Conservation (phyloP, 2,888 invertebrate genomes). For the Dromius quadrimaculatus region DNA sequence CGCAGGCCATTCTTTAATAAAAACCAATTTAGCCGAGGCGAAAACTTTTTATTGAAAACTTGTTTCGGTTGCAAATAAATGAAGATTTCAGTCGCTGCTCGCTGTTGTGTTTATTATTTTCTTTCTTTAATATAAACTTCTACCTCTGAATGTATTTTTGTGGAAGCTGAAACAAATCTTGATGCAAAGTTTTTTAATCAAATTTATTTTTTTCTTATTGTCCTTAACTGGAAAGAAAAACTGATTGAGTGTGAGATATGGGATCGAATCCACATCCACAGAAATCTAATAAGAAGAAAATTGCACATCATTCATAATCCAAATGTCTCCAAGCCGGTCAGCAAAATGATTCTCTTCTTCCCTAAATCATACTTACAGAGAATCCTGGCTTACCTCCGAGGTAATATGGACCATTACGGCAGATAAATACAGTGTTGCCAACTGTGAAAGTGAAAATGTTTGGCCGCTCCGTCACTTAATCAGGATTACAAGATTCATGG, state of each 20-base stretch:
- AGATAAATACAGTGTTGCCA: constrained; percentile 37
- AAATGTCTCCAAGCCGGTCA: background rate
- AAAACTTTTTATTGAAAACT: constrained; percentile 51
- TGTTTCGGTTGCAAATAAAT: constrained; percentile 50
- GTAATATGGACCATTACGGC: constrained; percentile 46
- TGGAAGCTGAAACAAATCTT: background rate
- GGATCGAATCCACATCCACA: too few relatives aligned
- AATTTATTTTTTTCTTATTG: too few relatives aligned
- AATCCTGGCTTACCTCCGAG: constrained; percentile 37
- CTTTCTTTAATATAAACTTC: constrained; percentile 37
- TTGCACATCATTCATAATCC: too few relatives aligned
- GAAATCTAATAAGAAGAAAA: too few relatives aligned
- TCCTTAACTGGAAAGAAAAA: too few relatives aligned
- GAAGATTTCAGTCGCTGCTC: constrained; percentile 38
- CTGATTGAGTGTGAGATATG: too few relatives aligned
- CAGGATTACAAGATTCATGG: constrained; percentile 49
- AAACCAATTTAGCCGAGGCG: constrained; percentile 48
- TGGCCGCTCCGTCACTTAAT: constrained; percentile 48
- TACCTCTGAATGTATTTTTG: constrained; percentile 26
- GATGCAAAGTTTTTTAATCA: constrained; percentile 15
- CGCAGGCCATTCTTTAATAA: constrained; percentile 47
- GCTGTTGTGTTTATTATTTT: constrained; percentile 35
- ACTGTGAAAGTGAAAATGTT: constrained; percentile 49
- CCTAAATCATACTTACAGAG: constrained; percentile 46
- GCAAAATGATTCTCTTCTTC: constrained; percentile 25